Percentiles rank a stretch among this genome's conserved stretches.
phyloP scores from a whole-genome alignment of 1,140 invertebrate species.

The Apis florea region DNA sequence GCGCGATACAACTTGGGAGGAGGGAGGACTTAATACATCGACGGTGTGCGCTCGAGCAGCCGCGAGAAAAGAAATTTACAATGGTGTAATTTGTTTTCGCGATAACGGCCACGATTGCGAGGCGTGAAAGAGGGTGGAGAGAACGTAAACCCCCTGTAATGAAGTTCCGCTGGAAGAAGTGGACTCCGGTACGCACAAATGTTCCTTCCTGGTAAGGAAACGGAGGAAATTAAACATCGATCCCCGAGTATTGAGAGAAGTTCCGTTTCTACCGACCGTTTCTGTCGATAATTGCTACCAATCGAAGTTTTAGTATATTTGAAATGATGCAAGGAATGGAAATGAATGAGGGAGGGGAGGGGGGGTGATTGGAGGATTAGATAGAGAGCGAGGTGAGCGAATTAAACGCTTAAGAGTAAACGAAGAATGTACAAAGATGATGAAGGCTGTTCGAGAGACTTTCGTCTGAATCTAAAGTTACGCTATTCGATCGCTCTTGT shows the following conservation, averaged over 20 bases:
- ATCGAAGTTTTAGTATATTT: not conserved
- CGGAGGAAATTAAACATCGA: conserved; percentile 8
- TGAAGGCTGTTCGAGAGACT: no score
- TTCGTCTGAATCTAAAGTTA: not conserved
- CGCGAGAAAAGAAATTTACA: conserved; percentile 62
- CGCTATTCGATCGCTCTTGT: not conserved
- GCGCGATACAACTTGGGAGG: conserved; percentile 25
- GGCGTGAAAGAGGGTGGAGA: not conserved
- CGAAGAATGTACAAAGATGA: not conserved
- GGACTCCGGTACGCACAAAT: not conserved
- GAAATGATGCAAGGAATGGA: not conserved
- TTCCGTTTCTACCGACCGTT: not conserved
- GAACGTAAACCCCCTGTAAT: not conserved
- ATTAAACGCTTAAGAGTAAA: not conserved
- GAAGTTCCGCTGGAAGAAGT: not conserved
- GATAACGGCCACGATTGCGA: conserved; percentile 31
- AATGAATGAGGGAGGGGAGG: not conserved
- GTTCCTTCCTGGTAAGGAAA: not conserved
- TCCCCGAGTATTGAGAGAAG: not conserved
- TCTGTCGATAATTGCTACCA: conserved; percentile 1
- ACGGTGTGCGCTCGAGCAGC: not conserved
- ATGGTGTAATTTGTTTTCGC: conserved; percentile 69
- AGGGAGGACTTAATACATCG: not conserved
- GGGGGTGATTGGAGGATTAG: not conserved
- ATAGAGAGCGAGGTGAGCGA: not conserved